Conservation (phyloP, 1,140 invertebrate species). For the Calephelis virginiensis region DNA sequence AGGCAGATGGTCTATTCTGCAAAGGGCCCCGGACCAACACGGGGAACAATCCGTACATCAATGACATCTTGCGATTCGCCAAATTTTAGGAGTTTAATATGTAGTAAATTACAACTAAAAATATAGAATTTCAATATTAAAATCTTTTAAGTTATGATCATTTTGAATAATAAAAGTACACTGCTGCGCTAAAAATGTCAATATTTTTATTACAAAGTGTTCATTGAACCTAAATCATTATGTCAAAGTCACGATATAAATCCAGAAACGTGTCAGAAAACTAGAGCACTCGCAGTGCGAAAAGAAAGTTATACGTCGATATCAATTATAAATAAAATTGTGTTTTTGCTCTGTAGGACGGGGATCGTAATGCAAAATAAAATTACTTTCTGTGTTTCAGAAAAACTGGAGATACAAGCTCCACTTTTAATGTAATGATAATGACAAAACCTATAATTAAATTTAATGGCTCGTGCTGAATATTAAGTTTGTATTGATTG, state of each 20-base stretch:
- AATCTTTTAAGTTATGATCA: too few species aligned
- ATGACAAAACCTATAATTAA: constrained; percentile 14
- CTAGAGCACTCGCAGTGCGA: background rate
- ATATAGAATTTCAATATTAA: too few species aligned
- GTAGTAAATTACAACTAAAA: too few species aligned
- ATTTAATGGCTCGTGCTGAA: constrained; percentile 12
- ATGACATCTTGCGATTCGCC: too few species aligned
- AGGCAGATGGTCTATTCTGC: too few species aligned
- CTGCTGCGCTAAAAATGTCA: background rate
- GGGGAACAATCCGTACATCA: too few species aligned
- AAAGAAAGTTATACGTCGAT: constrained; percentile 11
- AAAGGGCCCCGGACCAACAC: too few species aligned
- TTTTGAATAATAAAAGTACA: background rate
- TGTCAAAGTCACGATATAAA: constrained; percentile 8
- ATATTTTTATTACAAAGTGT: background rate
- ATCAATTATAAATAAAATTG: constrained; percentile 10
- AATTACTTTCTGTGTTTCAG: background rate
- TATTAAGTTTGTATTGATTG: constrained; percentile 9
- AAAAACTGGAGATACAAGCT: constrained; percentile 2
- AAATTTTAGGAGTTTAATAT: too few species aligned
- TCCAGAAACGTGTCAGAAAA: constrained; percentile 7
- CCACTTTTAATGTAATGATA: constrained; percentile 13
- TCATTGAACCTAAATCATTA: background rate
- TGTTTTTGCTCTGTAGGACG: background rate
- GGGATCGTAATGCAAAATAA: background rate